Percentiles rank a stretch among this genome's conserved stretches.
These are phyloP conservation scores for Neomonachus schauinslandi DNA, from an alignment of 2,113 vertebrate species.

Conservation along the genomic window DNA sequence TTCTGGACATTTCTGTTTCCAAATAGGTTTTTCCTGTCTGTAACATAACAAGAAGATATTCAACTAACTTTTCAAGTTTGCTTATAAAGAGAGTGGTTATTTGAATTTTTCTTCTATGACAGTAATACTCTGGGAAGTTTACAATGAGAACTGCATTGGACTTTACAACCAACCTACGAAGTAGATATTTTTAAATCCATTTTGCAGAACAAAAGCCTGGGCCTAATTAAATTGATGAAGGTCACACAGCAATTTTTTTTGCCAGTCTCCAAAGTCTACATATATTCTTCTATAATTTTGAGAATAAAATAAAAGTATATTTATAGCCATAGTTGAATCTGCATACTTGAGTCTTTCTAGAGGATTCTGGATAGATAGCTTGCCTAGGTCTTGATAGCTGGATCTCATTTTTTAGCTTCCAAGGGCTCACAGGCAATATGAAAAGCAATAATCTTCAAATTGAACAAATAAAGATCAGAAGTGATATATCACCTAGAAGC, in stretches of 20 bases:
- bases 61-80: conserved; percentile 46
- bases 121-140: not conserved
- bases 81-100: conserved; percentile 6
- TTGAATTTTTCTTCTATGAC: not conserved
- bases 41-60: not conserved
- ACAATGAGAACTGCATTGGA: not conserved
- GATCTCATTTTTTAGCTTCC: conserved; percentile 63
- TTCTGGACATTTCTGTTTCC: not conserved
- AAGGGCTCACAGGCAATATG: conserved; percentile 37
- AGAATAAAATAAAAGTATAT: conserved; percentile 46
- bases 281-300: conserved; percentile 3
- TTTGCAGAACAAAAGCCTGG: not conserved
- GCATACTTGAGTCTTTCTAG: not conserved
- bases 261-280: not conserved
- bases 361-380: conserved; percentile 30
- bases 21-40: not conserved
- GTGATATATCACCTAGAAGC: conserved; percentile 28
- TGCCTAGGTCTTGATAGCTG: not conserved
- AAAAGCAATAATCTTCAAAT: conserved; percentile 70
- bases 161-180: not conserved
- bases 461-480: conserved; percentile 63
- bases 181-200: conserved; percentile 32
- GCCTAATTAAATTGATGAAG: conserved; percentile 35
- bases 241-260: not conserved
- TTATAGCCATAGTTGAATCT: not conserved